A percentile compares a stretch with the other conserved stretches of the same genome.
Evolutionary conservation across 2,113 vertebrate species (phyloP).

Genomic region (Microtus pennsylvanicus): DNA sequence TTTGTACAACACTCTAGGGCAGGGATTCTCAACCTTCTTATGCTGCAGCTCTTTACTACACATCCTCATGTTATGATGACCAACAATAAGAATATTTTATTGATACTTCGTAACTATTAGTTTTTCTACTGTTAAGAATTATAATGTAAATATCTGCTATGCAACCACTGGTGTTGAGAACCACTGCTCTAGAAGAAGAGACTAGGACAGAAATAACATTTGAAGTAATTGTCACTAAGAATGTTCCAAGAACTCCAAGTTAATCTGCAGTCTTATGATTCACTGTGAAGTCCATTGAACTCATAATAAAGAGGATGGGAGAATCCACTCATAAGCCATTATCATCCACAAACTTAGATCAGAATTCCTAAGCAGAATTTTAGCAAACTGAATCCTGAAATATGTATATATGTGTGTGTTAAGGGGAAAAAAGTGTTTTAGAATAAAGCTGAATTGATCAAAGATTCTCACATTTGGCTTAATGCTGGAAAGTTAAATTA

Average conservation of each 20-base stretch:
- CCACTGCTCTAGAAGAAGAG: neutral
- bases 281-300: neutral
- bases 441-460: neutral
- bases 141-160: neutral
- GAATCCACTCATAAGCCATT: neutral
- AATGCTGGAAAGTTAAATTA: neutral
- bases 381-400: neutral
- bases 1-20: neutral
- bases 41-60: neutral
- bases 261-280: neutral
- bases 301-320: neutral
- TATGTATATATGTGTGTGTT: neutral
- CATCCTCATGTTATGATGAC: neutral
- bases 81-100: neutral
- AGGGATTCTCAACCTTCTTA: neutral
- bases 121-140: neutral
- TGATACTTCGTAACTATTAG: neutral
- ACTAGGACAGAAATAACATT: neutral
- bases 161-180: neutral
- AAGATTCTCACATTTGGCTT: neutral
- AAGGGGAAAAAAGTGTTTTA: neutral
- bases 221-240: neutral
- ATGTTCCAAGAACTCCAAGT: neutral
- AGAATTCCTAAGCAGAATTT: slow-evolving; percentile 28
- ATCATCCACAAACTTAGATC: neutral